These are phyloP conservation scores for Heteromurus nitidus DNA, from an alignment of 2,888 invertebrate species.

Conservation along the genomic window DNA sequence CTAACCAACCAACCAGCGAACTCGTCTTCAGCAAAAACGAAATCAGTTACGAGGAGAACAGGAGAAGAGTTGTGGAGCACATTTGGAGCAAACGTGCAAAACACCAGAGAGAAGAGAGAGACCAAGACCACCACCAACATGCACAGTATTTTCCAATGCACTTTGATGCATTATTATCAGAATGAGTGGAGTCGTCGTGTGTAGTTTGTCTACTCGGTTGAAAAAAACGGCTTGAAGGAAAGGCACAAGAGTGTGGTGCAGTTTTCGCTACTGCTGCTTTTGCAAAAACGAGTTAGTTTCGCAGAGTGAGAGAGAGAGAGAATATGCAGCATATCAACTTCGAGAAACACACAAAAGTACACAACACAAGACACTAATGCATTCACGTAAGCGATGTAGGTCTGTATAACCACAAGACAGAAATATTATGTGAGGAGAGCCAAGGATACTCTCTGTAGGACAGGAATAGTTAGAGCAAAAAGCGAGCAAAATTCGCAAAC, in stretches of 20 bases:
- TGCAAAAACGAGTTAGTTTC: not conserved
- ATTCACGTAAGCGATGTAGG: no score
- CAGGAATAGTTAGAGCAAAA: constrained; percentile 53
- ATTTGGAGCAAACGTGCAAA: not conserved
- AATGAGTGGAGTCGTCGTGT: no score
- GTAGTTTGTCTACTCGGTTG: no score
- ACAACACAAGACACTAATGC: no score
- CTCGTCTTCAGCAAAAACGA: constrained; percentile 3
- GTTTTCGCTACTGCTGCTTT: no score
- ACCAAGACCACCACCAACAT: no score
- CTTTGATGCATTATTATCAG: no score
- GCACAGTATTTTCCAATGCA: not conserved
- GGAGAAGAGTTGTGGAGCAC: not conserved
- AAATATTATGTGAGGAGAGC: constrained; percentile 20
- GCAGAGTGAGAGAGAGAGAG: not conserved
- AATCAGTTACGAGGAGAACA: not conserved
- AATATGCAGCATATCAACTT: not conserved
- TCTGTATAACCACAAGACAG: no score
- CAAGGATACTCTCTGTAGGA: constrained; percentile 60
- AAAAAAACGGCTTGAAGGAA: no score
- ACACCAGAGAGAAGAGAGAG: not conserved
- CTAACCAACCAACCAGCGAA: constrained; percentile 17
- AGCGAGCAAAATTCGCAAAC: constrained; percentile 49
- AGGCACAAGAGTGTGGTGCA: no score
- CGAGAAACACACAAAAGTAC: not conserved